Evolutionary conservation across 2,113 vertebrate species (phyloP), one percentile per base, ranked within the genome.

Genomic region (Zosterops lateralis): DNA sequence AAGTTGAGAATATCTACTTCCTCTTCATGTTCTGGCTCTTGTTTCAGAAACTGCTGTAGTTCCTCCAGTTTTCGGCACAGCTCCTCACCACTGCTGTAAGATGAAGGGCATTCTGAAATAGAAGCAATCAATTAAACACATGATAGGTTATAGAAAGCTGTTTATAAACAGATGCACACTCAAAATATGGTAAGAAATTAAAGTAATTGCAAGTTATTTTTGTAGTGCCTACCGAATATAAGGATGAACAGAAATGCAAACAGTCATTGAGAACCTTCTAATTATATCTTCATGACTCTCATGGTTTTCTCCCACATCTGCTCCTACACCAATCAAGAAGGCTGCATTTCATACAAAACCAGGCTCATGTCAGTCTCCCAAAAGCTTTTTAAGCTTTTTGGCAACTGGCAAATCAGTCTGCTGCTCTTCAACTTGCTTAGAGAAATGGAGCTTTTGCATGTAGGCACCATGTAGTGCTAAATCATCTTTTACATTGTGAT

Each of bases 11-110:
- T 93, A 94, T 99, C 99, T 31, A 99, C 98, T 88, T 98, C 98
- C 90, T 99, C 98, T 26, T 99, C 98, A 0, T 98, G 98, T 90
- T 99, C 99, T 0, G 98, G 98, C 65, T 99, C 99, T 4, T 98
- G 98, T 91, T 99, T 99, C 92, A 99, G 98, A 95, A 99, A 97
- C 12, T 97, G 98, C 96, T 99, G 99, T 62, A 99, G 98, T 50
- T 99, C 99, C 96, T 99, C 98, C 81, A 99, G 96, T 71, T 98
- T 98, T 92, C 93, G 97, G 95, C 99, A 97, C 70, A 99, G 97
- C 89, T 98, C 98, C 65, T 99, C 98, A 14, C 98, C 98, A 58
- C 98, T 98, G 62, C 98, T 98, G 88, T 99, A 98, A 16, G 99
- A 99, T 0, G 98, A 98, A 3, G 98, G 98, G 91, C 98, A 99